Percentiles rank a stretch among this genome's conserved stretches.
phyloP scores from a whole-genome alignment of 2,888 invertebrate species.

The Exocentrus adspersus region DNA sequence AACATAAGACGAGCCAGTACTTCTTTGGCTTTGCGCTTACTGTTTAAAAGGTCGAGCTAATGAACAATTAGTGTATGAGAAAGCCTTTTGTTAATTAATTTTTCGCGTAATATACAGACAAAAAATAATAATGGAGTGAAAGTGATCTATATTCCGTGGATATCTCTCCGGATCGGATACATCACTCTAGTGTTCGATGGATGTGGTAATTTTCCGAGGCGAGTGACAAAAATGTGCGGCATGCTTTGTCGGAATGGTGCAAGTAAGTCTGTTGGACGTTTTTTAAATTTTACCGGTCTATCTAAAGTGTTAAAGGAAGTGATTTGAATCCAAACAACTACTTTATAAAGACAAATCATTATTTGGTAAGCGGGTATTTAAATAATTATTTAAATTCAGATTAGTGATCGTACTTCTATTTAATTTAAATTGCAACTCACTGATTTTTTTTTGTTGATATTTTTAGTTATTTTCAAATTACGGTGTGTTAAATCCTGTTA shows the following conservation, averaged over 20 bases:
- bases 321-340: too few species aligned
- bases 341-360: too few species aligned
- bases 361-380: too few species aligned
- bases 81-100: slow-evolving; percentile 26
- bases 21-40: slow-evolving; percentile 6
- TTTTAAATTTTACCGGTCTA: background rate
- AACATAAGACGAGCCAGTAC: too few species aligned
- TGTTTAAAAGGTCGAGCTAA: slow-evolving; percentile 4
- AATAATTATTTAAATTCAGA: too few species aligned
- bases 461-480: too few species aligned
- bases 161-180: background rate
- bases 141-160: slow-evolving; percentile 10
- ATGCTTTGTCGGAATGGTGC: background rate
- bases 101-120: slow-evolving; percentile 18
- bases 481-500: too few species aligned
- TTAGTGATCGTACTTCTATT: too few species aligned
- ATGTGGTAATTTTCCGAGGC: too few species aligned
- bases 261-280: background rate
- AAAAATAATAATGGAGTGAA: slow-evolving; percentile 20
- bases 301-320: too few species aligned
- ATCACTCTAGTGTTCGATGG: background rate
- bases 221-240: background rate
- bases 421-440: too few species aligned
- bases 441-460: too few species aligned
- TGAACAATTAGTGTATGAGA: slow-evolving; percentile 26